phyloP scores from a whole-genome alignment of 2,888 invertebrate genomes.

The Netelia inedita region DNA sequence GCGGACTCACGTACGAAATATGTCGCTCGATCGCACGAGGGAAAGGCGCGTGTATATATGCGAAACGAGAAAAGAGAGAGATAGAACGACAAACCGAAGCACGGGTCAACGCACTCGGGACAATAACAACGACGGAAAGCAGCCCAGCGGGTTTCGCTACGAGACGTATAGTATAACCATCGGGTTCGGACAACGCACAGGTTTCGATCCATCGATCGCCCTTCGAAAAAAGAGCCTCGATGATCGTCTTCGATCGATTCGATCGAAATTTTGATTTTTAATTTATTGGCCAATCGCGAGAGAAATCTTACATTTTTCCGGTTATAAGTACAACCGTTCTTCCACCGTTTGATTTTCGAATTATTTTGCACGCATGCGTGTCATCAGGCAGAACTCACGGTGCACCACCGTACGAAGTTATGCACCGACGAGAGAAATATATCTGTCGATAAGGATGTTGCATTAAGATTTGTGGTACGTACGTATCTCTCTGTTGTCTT shows the following conservation, averaged over 20 bases:
- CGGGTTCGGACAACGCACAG: no score
- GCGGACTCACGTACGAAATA: constrained; percentile 73
- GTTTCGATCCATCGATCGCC: no score
- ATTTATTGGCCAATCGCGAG: not conserved
- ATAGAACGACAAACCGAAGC: constrained; percentile 44
- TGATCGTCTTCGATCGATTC: no score
- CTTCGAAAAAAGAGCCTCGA: no score
- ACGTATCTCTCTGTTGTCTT: constrained; percentile 56
- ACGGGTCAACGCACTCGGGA: constrained; percentile 80
- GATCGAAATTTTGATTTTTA: no score
- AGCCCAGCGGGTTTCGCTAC: constrained; percentile 15
- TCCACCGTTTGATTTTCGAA: not conserved
- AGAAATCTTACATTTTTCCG: constrained; percentile 10
- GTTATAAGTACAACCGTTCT: not conserved
- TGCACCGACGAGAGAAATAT: not conserved
- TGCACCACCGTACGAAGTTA: not conserved
- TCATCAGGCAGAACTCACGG: no score
- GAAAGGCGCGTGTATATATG: constrained; percentile 72
- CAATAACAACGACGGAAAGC: constrained; percentile 77
- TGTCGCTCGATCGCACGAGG: constrained; percentile 74
- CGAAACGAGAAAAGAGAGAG: constrained; percentile 54
- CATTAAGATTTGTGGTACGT: constrained; percentile 26
- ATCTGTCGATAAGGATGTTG: not conserved
- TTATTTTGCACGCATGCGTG: not conserved
- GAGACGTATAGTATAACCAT: no score